Base-by-base conservation (phyloP, 1,140 invertebrate genomes). In the Penaeus japonicus region DNA sequence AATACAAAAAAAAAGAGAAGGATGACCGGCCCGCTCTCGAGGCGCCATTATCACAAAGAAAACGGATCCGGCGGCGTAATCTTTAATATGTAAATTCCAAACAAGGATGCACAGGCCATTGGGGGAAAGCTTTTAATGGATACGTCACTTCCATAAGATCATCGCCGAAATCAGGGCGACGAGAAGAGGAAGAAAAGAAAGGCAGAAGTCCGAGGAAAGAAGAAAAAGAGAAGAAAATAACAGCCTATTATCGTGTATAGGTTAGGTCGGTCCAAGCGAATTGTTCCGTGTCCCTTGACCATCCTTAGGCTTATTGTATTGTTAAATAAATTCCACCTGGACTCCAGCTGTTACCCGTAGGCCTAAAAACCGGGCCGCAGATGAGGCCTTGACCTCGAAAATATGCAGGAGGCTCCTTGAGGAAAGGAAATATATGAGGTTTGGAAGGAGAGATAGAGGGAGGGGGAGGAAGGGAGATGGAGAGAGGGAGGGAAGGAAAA, bases 251-350 rank as follows among this genome's bases (percentile, higher is more conserved):
- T 32, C 24, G 39, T 10, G 39, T 47, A 47, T 47, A 47, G 39
- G 39, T 47, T 10, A 47, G 39, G 39, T 2, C 39, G 39, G 39
- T 47, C 39, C 39, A 73, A 20, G 24, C 65, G 32, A 32, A 83
- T 65, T 62, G 59, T 70, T 83, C 54, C 30, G 27, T 55, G 24
- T 27, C 18, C 27, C 57, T 55, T 18, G 27, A 32, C 82, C 82
- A 73, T 47, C 55, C 59, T 70, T 84, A 84, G 82, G 82, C 82
- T 39, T 84, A 84, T 73, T 84, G 82, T 84, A 84, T 84, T 84
- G 32, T 84, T 84, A 84, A 70, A 84, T 70, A 70, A 84, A 84
- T 84, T 84, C 59, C 82, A 70, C 82, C 59, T 39, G 62, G 59
- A 73, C 59, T 84, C 59, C 65, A 84, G 65, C 65, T 73, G 65